Conservation (phyloP, 2,888 invertebrate genomes). For the Mimas tiliae region DNA sequence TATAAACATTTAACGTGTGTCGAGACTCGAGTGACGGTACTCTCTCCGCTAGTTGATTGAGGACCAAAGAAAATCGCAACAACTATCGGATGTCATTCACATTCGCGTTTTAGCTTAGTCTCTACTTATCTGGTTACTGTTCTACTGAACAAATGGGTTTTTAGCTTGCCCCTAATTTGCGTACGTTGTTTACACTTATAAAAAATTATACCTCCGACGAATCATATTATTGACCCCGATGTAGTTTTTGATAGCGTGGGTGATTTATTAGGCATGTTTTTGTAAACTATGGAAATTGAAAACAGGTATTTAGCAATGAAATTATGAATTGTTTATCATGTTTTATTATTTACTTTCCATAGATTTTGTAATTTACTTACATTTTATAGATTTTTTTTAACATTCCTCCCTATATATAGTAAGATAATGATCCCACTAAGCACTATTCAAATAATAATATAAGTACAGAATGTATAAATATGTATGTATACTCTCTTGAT, state of each 20-base stretch:
- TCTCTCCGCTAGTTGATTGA: conserved; percentile 34
- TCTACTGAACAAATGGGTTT: conserved; percentile 1
- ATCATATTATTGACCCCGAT: not conserved
- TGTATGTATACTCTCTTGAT: conserved; percentile 15
- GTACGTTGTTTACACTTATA: not conserved
- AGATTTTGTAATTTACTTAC: no score
- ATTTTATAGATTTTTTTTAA: no score
- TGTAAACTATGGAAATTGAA: not conserved
- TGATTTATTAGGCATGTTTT: not conserved
- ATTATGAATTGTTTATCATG: not conserved
- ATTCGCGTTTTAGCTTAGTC: conserved; percentile 36
- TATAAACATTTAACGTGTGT: conserved; percentile 53
- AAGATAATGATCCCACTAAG: no score
- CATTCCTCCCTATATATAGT: no score
- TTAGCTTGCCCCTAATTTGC: not conserved
- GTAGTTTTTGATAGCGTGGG: conserved; percentile 1
- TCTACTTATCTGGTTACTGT: not conserved
- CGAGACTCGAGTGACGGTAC: not conserved
- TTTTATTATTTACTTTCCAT: no score
- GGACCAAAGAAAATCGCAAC: conserved; percentile 46
- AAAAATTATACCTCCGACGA: not conserved
- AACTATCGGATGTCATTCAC: conserved; percentile 53
- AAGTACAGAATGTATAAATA: not conserved
- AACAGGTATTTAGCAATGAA: not conserved
- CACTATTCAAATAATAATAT: not conserved